These are phyloP conservation scores for Cerastoderma edule DNA, from an alignment of 2,888 invertebrate genomes.

Conservation along the genomic window DNA sequence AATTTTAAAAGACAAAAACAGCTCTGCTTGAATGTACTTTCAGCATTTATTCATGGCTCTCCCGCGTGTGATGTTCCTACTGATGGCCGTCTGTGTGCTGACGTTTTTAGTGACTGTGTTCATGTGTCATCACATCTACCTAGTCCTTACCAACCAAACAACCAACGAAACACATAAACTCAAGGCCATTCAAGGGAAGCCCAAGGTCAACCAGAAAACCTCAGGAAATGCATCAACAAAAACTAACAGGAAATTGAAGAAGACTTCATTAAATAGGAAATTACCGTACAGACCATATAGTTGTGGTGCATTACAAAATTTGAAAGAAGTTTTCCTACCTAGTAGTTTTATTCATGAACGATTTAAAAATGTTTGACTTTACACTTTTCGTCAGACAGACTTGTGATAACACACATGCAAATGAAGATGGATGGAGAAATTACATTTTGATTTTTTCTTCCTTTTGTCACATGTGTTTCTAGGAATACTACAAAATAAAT, in stretches of 20 bases:
- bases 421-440: no score
- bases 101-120: constrained; percentile 74
- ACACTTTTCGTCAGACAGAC: no score
- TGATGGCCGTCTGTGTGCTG: constrained; percentile 71
- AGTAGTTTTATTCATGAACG: constrained; percentile 44
- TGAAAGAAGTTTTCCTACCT: constrained; percentile 74
- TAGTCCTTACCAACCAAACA: constrained; percentile 80
- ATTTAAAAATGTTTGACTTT: constrained; percentile 27
- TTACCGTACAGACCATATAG: constrained; percentile 59
- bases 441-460: no score
- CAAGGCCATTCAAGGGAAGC: constrained; percentile 30
- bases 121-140: constrained; percentile 76
- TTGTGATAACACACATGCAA: no score
- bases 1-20: no score
- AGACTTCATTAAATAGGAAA: not conserved
- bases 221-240: not conserved
- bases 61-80: constrained; percentile 79
- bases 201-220: not conserved
- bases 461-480: no score
- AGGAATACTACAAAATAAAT: no score
- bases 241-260: not conserved
- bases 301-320: constrained; percentile 69
- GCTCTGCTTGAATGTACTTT: no score
- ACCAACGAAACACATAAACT: constrained; percentile 81
- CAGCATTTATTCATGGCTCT: constrained; percentile 81